Conservation (phyloP, 2,888 invertebrate species). For the Pyrrhosoma nymphula region DNA sequence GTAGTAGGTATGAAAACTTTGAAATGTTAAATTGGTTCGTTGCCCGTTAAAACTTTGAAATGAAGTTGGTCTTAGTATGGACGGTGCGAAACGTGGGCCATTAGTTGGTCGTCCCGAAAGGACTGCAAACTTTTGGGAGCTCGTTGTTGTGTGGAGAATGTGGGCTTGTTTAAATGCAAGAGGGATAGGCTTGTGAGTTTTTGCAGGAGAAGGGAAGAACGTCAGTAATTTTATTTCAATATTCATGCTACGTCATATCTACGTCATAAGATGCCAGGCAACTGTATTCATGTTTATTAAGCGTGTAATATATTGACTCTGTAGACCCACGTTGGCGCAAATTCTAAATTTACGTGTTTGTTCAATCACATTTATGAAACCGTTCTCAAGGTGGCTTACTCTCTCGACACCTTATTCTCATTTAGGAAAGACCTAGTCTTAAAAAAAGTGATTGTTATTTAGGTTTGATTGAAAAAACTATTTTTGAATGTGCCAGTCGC, state of each 20-base stretch:
- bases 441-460: too few relatives aligned
- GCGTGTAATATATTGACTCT: too few relatives aligned
- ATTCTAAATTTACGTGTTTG: too few relatives aligned
- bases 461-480: too few relatives aligned
- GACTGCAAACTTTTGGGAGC: neutral
- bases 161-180: neutral
- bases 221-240: neutral
- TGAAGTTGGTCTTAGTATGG: neutral
- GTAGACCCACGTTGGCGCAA: too few relatives aligned
- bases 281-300: too few relatives aligned
- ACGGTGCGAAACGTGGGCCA: neutral
- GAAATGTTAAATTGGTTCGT: neutral
- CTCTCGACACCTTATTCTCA: too few relatives aligned
- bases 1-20: neutral
- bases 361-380: too few relatives aligned
- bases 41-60: conserved; percentile 12
- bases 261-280: too few relatives aligned
- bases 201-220: neutral
- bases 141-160: neutral
- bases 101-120: neutral
- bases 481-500: too few relatives aligned
- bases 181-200: neutral
- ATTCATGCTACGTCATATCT: neutral
- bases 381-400: too few relatives aligned
- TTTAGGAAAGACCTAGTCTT: too few relatives aligned